Evolutionary conservation across 2,797 vertebrate genomes (phyloP), one percentile per base, ranked within the genome.

Genomic region (Ptychadena robeensis): DNA sequence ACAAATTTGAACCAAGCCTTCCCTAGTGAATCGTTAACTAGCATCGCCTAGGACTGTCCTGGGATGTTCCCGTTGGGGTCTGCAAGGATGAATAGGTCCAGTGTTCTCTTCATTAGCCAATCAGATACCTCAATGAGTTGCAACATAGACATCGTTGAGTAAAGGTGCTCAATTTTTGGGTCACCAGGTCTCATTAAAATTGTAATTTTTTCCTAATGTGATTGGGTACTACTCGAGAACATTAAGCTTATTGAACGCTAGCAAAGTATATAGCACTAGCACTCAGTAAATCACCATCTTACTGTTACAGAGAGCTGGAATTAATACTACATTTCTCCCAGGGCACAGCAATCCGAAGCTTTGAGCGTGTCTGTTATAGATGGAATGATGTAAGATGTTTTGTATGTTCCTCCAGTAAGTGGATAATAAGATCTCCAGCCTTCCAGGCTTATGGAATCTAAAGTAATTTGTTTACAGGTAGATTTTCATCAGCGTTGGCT

Each of bases 401-500:
- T 61, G 59, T 28, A 61, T 61, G 59, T 61, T 61, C 59, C 59
- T 25, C 59, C 27, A 61, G 59, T 61, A 28, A 61, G 59, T 61
- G 59, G 59, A 61, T 61, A 61, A 61, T 61, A 27, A 25, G 27
- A 61, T 61, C 59, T 12, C 59, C 59, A 28, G 59, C 59, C 59
- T 61, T 28, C 59, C 11, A 28, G 59, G 59, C 59, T 28, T 61
- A 61, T 61, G 59, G 59, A 61, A 61, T 61, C 27, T 61, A 53
- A 53, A 53, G 44, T 53, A 61, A 61, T 61, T 61, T 61, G 59
- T 61, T 61, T 61, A 61, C 27, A 61, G 59, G 27, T 61, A 61
- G 59, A 61, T 27, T 61, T 61, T 28, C 59, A 61, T 61, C 59
- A 61, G 59, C 27, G 12, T 28, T 61, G 59, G 27, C 59, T 61